phyloP scores from a whole-genome alignment of 1,140 invertebrate species.

The Rhizoglyphus robini region DNA sequence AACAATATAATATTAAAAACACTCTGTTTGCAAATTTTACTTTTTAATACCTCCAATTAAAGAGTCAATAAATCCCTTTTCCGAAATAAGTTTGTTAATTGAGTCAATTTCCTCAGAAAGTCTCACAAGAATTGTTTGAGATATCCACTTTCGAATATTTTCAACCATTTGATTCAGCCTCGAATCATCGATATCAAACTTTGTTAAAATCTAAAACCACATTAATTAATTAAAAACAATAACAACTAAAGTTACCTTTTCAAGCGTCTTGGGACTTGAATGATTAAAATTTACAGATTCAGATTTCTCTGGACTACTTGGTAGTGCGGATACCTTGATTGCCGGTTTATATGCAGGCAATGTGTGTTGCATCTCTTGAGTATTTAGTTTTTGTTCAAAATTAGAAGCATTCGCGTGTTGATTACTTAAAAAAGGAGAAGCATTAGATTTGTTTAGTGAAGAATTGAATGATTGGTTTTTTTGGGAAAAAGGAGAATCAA shows the following conservation, averaged over 20 bases:
- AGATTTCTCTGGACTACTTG: not conserved
- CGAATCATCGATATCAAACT: constrained; percentile 31
- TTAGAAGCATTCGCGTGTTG: not conserved
- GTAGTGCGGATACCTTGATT: not conserved
- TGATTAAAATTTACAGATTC: not conserved
- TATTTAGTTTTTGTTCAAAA: not conserved
- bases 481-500: not conserved
- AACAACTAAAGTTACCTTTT: not conserved
- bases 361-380: not conserved
- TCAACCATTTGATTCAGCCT: constrained; percentile 35
- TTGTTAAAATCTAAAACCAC: constrained; percentile 30
- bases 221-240: not conserved
- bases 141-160: constrained; percentile 49
- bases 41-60: constrained; percentile 50
- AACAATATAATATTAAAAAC: constrained; percentile 20
- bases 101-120: constrained; percentile 52
- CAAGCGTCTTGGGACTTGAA: not conserved
- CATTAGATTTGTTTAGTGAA: not conserved
- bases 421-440: not conserved
- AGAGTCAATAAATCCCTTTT: constrained; percentile 52
- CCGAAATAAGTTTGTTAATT: constrained; percentile 49
- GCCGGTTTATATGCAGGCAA: not conserved
- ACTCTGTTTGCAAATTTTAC: not conserved
- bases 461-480: not conserved
- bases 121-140: constrained; percentile 54